phyloP scores from a whole-genome alignment of 2,888 invertebrate genomes.

The Onthophagus sagittarius region DNA sequence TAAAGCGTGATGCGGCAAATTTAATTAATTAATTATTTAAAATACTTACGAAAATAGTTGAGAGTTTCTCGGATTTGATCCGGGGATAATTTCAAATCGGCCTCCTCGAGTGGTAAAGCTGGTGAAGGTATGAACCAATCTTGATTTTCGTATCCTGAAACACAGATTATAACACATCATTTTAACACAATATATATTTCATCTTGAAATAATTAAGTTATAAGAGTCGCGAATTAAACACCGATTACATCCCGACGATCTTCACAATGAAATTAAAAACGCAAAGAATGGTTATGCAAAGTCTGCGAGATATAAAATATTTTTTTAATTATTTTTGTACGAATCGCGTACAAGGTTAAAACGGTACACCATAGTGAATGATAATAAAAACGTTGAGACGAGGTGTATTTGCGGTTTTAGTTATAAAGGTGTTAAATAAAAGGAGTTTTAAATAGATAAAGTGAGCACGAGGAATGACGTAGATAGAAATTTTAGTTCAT shows the following conservation, averaged over 20 bases:
- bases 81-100: slow-evolving; percentile 79
- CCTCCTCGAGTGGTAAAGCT: slow-evolving; percentile 67
- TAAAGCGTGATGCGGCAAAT: too few relatives aligned
- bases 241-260: too few relatives aligned
- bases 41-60: slow-evolving; percentile 93
- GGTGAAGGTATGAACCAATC: slow-evolving; percentile 93
- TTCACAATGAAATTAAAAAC: too few relatives aligned
- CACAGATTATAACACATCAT: slow-evolving; percentile 27
- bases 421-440: background rate
- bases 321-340: too few relatives aligned
- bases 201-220: too few relatives aligned
- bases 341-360: background rate
- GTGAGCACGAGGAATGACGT: background rate
- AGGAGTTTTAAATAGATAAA: background rate
- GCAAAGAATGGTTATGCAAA: too few relatives aligned
- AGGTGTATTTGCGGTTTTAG: background rate
- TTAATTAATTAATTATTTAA: background rate
- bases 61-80: slow-evolving; percentile 95
- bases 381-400: background rate
- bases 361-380: background rate
- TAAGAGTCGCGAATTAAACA: too few relatives aligned
- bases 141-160: slow-evolving; percentile 81
- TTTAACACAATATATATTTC: background rate
- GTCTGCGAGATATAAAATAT: too few relatives aligned
- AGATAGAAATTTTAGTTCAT: background rate